These are phyloP conservation scores for Malurus leucopterus DNA, from an alignment of 2,797 vertebrate species.

Conservation along the genomic window DNA sequence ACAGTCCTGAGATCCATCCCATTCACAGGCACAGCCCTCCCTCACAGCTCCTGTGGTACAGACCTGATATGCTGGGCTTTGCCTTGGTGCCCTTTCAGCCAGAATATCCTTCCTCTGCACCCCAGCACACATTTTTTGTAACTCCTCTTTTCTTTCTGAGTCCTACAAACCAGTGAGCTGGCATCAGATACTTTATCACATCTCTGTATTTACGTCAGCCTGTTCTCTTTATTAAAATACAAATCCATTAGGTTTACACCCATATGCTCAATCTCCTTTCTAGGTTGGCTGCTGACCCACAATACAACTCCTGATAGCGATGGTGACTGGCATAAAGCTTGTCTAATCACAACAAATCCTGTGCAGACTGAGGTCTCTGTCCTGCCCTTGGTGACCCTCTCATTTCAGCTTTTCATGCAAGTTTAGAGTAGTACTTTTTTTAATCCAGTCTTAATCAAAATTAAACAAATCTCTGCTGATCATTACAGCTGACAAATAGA, in stretches of 20 bases:
- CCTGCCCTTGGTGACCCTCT: background rate
- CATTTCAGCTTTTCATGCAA: background rate
- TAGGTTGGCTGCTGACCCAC: conserved; percentile 43
- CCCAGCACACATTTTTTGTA: background rate
- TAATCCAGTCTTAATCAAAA: background rate
- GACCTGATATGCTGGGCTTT: background rate
- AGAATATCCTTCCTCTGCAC: background rate
- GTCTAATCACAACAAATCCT: conserved; percentile 57
- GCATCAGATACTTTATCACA: background rate
- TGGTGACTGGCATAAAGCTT: conserved; percentile 57
- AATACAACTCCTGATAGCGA: conserved; percentile 32
- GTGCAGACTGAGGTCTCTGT: background rate
- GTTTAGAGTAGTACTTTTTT: background rate
- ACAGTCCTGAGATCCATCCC: background rate
- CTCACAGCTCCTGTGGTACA: fast-evolving
- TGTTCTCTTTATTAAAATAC: conserved; percentile 54
- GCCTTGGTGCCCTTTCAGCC: background rate
- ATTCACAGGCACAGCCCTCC: background rate
- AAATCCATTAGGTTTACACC: conserved; percentile 51
- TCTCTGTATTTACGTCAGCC: conserved; percentile 44
- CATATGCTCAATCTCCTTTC: conserved; percentile 62
- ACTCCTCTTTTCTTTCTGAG: background rate
- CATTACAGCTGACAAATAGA: background rate
- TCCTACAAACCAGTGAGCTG: background rate
- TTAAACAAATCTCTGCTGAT: background rate